phyloP scores from a whole-genome alignment of 2,888 invertebrate genomes.

The Sepiola atlantica region DNA sequence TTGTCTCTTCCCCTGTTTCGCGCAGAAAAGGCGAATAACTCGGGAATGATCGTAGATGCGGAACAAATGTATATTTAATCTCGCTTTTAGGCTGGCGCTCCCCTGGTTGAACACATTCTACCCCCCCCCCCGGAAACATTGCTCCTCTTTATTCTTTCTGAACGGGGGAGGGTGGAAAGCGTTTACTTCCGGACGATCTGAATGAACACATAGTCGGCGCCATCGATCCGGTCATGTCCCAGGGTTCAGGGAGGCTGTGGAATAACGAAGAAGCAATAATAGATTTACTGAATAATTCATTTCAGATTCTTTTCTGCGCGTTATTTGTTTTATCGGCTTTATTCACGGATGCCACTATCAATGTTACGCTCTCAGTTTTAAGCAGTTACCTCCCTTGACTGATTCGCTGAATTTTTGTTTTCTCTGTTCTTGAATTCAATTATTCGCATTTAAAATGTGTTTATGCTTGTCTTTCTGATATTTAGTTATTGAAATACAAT shows the following conservation, averaged over 20 bases:
- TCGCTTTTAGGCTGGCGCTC: background rate
- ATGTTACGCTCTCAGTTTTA: background rate
- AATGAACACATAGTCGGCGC: background rate
- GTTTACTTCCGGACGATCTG: background rate
- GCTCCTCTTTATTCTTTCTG: background rate
- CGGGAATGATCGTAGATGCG: background rate
- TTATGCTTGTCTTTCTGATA: background rate
- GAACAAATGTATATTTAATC: slow-evolving; percentile 2
- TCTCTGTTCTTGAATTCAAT: background rate
- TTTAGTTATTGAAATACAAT: background rate
- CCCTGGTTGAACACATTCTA: background rate
- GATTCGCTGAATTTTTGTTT: background rate
- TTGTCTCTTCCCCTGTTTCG: background rate
- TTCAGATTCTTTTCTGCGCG: background rate
- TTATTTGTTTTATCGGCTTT: background rate
- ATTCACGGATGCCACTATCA: background rate
- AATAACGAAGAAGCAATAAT: background rate
- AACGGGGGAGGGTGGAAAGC: background rate
- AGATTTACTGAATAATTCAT: background rate
- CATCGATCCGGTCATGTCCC: background rate
- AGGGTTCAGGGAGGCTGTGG: background rate
- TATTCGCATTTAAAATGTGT: background rate
- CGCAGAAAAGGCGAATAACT: background rate
- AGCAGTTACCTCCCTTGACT: background rate
- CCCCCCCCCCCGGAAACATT: background rate